Evolutionary conservation across 2,113 vertebrate genomes (phyloP).

Genomic region (Caranx ignobilis): DNA sequence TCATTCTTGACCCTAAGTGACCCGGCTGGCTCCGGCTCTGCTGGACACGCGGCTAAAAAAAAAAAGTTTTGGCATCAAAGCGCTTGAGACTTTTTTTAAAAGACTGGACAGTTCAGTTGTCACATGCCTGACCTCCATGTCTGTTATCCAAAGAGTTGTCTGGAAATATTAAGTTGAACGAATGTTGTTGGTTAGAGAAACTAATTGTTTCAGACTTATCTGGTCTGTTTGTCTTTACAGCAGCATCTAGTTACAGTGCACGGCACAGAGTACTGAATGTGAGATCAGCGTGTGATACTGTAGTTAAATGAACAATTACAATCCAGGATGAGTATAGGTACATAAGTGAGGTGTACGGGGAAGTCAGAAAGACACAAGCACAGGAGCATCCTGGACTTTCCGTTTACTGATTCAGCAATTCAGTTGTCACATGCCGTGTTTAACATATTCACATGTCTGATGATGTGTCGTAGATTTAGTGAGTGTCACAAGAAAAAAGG

Average conservation of each 20-base stretch:
- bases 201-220: not conserved
- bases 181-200: too few species aligned
- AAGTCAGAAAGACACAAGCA: too few species aligned
- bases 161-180: not conserved
- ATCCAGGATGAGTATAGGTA: not conserved
- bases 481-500: too few species aligned
- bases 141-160: not conserved
- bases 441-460: too few species aligned
- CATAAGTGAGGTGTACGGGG: too few species aligned
- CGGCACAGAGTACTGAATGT: not conserved
- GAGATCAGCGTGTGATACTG: not conserved
- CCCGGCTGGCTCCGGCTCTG: conserved; percentile 47
- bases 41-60: conserved; percentile 45
- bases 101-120: not conserved
- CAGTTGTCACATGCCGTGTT: too few species aligned
- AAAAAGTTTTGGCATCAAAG: not conserved
- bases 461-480: too few species aligned
- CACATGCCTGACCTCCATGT: not conserved
- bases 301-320: not conserved
- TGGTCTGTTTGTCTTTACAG: not conserved
- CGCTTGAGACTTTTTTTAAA: conserved; percentile 20
- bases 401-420: too few species aligned
- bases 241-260: not conserved
- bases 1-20: conserved; percentile 41
- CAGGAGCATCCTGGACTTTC: too few species aligned